Evolutionary conservation across 2,113 vertebrate species (phyloP).

Genomic region (Petrocephalus microphthalmus): DNA sequence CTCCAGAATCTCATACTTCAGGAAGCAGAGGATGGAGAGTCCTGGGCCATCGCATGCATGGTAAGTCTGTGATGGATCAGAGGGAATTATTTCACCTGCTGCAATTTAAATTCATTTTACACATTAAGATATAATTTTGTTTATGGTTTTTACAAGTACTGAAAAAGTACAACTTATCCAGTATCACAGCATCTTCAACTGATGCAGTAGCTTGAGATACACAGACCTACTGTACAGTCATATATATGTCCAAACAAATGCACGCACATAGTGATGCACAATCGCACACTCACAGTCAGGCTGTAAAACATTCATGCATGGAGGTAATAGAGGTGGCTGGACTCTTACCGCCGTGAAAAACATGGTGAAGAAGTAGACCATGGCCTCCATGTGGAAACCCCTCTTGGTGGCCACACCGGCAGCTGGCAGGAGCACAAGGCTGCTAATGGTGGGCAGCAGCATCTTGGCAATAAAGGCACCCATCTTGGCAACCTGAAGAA

Average conservation of each 20-base stretch:
- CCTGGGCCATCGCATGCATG: constrained; percentile 81
- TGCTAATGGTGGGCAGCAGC: constrained; percentile 86
- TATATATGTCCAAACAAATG: neutral
- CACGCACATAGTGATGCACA: neutral
- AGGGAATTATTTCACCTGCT: neutral
- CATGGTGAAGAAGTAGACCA: constrained; percentile 98
- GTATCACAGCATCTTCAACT: neutral
- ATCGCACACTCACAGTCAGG: neutral
- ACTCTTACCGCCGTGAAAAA: constrained; percentile 89
- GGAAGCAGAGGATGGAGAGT: constrained; percentile 80
- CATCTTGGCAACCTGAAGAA: constrained; percentile 54
- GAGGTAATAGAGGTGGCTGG: neutral
- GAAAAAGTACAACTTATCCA: neutral
- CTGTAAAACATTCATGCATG: neutral
- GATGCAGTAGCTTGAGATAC: neutral
- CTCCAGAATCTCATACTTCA: constrained; percentile 83
- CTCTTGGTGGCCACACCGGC: constrained; percentile 83
- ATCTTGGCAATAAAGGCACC: constrained; percentile 85
- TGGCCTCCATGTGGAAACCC: constrained; percentile 95
- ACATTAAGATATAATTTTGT: neutral
- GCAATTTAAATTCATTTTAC: neutral
- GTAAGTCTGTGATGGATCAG: constrained; percentile 54
- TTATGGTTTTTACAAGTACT: neutral
- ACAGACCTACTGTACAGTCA: neutral
- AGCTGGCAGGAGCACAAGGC: constrained; percentile 81